phyloP scores from a whole-genome alignment of 92 coral and sea anemone species.

The Paramuricea clavata region DNA sequence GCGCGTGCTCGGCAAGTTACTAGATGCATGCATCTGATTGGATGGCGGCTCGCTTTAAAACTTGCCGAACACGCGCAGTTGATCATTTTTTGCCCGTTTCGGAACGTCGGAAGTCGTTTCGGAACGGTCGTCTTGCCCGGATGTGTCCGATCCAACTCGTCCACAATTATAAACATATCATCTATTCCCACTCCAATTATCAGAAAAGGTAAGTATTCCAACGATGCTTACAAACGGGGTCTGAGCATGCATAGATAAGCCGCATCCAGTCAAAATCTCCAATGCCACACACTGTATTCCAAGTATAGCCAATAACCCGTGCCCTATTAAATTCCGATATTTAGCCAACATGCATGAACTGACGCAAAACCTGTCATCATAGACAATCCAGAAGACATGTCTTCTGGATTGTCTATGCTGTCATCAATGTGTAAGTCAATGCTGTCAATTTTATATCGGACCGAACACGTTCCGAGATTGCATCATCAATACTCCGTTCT shows the following conservation, averaged over 20 bases:
- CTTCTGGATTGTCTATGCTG: too few relatives aligned
- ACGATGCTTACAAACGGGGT: conserved; percentile 74
- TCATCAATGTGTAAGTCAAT: conserved; percentile 70
- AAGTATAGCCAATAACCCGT: conserved; percentile 70
- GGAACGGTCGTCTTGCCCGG: conserved; percentile 31
- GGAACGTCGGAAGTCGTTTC: conserved; percentile 43
- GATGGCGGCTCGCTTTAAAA: too few relatives aligned
- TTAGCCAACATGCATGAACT: conserved; percentile 69
- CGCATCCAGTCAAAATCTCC: conserved; percentile 72
- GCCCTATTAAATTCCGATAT: conserved; percentile 69
- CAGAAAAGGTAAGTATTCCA: conserved; percentile 79
- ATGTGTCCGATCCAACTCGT: conserved; percentile 76
- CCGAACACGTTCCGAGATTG: conserved; percentile 63
- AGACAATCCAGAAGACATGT: too few relatives aligned
- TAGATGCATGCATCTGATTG: too few relatives aligned
- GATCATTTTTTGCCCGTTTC: too few relatives aligned
- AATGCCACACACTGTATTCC: conserved; percentile 70
- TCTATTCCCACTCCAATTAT: conserved; percentile 86
- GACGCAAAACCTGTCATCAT: too few relatives aligned
- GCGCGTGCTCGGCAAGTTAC: too few relatives aligned
- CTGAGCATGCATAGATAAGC: conserved; percentile 67
- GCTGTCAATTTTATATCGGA: conserved; percentile 67
- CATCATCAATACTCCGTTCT: conserved; percentile 74
- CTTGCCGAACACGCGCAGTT: too few relatives aligned
- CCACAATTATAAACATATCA: conserved; percentile 83